phyloP scores from a whole-genome alignment of 1,140 invertebrate genomes.

The Lanistes nyassanus region DNA sequence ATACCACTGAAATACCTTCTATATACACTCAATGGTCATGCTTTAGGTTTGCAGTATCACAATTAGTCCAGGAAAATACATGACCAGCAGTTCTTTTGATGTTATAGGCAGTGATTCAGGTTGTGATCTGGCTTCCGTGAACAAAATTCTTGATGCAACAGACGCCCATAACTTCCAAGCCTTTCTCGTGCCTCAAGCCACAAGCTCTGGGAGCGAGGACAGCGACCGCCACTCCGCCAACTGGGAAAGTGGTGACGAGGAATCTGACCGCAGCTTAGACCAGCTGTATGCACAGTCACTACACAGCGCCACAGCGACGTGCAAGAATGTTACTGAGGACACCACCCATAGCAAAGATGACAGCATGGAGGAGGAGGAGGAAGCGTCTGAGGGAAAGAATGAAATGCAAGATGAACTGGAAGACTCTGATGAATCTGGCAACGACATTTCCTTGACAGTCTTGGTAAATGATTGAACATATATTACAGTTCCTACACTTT shows the following conservation, averaged over 20 bases:
- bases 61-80: no score
- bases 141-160: conserved; percentile 57
- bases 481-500: no score
- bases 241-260: conserved; percentile 17
- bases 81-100: no score
- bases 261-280: conserved; percentile 28
- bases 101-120: conserved; percentile 65
- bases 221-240: conserved; percentile 18
- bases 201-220: conserved; percentile 24
- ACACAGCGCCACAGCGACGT: neutral
- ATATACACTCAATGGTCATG: no score
- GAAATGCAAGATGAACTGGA: conserved; percentile 5
- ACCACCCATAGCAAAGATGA: neutral
- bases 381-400: neutral
- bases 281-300: conserved; percentile 24
- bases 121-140: conserved; percentile 59
- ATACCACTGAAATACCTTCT: no score
- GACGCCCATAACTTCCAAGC: conserved; percentile 51
- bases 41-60: no score
- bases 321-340: no score
- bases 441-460: neutral
- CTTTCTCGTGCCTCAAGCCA: conserved; percentile 39
- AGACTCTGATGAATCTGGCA: neutral
- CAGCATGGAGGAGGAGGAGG: neutral
- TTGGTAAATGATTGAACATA: no score